phyloP scores from a whole-genome alignment of 2,113 vertebrate species.

The Morone saxatilis region DNA sequence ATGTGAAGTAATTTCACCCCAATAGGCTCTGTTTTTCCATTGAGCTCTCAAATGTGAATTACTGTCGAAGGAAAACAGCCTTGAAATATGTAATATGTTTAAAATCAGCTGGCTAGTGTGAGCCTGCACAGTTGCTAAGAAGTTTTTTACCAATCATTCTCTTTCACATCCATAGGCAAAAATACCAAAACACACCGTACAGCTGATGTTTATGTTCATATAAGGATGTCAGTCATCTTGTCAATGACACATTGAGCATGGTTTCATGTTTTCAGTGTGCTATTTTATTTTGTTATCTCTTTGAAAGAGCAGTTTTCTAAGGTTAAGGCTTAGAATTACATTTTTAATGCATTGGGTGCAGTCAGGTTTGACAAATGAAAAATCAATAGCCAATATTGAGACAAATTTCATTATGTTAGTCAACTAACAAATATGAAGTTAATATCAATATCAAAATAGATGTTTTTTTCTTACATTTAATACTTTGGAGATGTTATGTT shows the following conservation, averaged over 20 bases:
- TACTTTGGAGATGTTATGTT: not conserved
- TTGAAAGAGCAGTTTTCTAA: not conserved
- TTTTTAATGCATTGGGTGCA: not conserved
- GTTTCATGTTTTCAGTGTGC: not conserved
- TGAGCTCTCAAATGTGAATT: not conserved
- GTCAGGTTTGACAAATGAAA: not conserved
- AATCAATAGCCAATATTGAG: not conserved
- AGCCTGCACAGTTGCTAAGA: conserved; percentile 35
- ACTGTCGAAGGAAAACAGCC: not conserved
- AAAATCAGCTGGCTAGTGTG: not conserved
- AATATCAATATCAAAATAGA: not conserved
- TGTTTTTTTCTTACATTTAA: not conserved
- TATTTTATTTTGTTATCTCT: not conserved
- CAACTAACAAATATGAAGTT: not conserved
- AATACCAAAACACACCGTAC: not conserved
- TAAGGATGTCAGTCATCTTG: not conserved
- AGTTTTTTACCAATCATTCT: not conserved
- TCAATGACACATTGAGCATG: not conserved
- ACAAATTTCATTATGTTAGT: not conserved
- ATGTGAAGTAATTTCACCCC: not conserved
- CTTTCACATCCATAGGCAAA: not conserved
- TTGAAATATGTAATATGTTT: not conserved
- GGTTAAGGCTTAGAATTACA: not conserved
- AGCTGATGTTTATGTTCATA: not conserved
- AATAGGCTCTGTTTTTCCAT: not conserved